Conservation (phyloP, 1,140 invertebrate species). For the Heliothis virescens region DNA sequence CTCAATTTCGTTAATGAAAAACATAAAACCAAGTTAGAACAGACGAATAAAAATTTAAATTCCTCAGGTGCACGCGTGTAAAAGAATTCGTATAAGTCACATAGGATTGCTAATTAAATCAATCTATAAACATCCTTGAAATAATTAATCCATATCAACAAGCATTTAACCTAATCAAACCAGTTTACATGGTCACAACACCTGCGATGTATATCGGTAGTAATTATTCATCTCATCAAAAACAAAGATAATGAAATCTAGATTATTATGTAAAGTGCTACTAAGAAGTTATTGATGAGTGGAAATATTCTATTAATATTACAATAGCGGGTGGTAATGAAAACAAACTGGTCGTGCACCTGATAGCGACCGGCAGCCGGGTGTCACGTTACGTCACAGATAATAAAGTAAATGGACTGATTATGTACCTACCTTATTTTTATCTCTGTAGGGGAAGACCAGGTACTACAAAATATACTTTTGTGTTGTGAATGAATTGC, state of each 20-base stretch:
- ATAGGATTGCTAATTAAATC: background rate
- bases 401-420: background rate
- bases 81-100: too few relatives aligned
- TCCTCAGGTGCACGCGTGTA: too few relatives aligned
- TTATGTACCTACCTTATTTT: background rate
- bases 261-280: slow-evolving; percentile 15
- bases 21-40: too few relatives aligned
- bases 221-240: slow-evolving; percentile 11
- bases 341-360: slow-evolving; percentile 24
- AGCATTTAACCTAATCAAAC: background rate
- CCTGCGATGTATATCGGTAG: background rate
- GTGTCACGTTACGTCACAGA: slow-evolving; percentile 9
- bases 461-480: too few relatives aligned
- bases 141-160: background rate
- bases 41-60: too few relatives aligned
- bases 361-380: background rate
- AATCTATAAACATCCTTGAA: background rate
- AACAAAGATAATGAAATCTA: slow-evolving; percentile 12
- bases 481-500: too few relatives aligned
- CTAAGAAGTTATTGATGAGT: slow-evolving; percentile 11
- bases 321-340: slow-evolving; percentile 5
- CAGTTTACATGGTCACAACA: background rate
- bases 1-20: slow-evolving; percentile 11
- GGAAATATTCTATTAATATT: slow-evolving; percentile 16
- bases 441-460: too few relatives aligned